Conservation (phyloP, 2,888 invertebrate species). For the Ecliptopera silaceata region DNA sequence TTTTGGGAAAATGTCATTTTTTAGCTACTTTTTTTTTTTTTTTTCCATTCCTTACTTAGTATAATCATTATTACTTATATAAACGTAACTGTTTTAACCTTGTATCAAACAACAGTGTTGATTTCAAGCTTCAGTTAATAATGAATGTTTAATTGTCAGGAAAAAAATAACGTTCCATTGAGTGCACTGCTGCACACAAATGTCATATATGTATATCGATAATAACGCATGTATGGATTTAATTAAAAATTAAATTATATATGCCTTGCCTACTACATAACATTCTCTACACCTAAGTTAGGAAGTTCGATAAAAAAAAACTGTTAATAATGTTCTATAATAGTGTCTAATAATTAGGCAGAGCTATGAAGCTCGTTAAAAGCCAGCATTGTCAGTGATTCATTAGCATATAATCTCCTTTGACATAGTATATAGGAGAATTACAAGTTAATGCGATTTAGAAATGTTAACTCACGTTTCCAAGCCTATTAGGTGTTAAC, state of each 20-base stretch:
- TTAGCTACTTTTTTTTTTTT: too few relatives aligned
- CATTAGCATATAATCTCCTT: background rate
- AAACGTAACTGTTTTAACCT: background rate
- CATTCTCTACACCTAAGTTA: too few relatives aligned
- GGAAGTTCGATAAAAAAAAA: too few relatives aligned
- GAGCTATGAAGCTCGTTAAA: background rate
- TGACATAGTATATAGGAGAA: slow-evolving; percentile 6
- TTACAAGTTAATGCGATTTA: slow-evolving; percentile 33
- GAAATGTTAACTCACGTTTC: slow-evolving; percentile 26
- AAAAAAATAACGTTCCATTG: slow-evolving; percentile 4
- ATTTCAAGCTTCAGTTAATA: background rate
- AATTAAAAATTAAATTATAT: background rate
- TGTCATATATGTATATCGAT: too few relatives aligned
- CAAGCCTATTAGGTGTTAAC: slow-evolving; percentile 27
- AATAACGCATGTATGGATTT: background rate
- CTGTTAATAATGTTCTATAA: background rate
- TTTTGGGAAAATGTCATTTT: too few relatives aligned
- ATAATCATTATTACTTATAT: too few relatives aligned
- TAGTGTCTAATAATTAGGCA: background rate
- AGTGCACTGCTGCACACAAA: slow-evolving; percentile 1
- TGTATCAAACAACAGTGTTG: background rate
- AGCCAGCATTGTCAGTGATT: background rate
- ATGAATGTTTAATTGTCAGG: background rate
- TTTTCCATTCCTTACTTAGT: too few relatives aligned
- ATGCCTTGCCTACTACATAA: too few relatives aligned